A percentile compares a stretch with the other conserved stretches of the same genome.
Evolutionary conservation across 2,888 invertebrate genomes (phyloP).

Genomic region (Heteromurus nitidus): DNA sequence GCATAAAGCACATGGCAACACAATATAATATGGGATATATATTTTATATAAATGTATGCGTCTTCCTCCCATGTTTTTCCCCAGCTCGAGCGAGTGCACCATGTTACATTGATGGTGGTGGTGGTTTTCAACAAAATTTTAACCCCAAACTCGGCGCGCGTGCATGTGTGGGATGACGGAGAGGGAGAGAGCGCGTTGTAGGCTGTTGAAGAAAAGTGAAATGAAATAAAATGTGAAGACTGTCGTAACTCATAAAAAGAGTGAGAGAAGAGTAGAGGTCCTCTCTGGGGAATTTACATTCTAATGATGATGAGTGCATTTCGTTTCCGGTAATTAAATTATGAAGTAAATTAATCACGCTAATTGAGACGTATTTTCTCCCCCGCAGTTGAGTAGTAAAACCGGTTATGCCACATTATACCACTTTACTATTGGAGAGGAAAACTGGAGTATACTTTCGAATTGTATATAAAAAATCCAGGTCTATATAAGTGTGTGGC

Average conservation of each 20-base stretch:
- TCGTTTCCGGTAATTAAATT: constrained; percentile 73
- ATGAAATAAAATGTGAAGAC: constrained; percentile 47
- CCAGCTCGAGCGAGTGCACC: too few relatives aligned
- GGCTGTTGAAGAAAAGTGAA: neutral
- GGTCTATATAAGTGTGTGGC: neutral
- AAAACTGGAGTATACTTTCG: neutral
- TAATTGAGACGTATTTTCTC: constrained; percentile 73
- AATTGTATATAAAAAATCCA: neutral
- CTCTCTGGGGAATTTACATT: constrained; percentile 69
- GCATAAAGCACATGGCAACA: too few relatives aligned
- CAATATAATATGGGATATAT: too few relatives aligned
- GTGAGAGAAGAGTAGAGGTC: constrained; percentile 13
- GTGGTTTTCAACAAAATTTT: too few relatives aligned
- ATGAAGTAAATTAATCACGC: constrained; percentile 73
- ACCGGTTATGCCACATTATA: neutral
- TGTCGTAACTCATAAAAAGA: constrained; percentile 33
- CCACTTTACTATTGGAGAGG: neutral
- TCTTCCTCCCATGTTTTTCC: too few relatives aligned
- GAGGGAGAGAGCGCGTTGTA: neutral
- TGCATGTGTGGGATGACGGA: neutral
- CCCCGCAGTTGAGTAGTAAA: constrained; percentile 16
- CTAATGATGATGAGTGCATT: constrained; percentile 73
- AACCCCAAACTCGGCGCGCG: too few relatives aligned
- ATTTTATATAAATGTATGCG: too few relatives aligned
- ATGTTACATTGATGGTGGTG: too few relatives aligned